phyloP scores from a whole-genome alignment of 2,888 invertebrate species.

The Stenchaetothrips biformis region DNA sequence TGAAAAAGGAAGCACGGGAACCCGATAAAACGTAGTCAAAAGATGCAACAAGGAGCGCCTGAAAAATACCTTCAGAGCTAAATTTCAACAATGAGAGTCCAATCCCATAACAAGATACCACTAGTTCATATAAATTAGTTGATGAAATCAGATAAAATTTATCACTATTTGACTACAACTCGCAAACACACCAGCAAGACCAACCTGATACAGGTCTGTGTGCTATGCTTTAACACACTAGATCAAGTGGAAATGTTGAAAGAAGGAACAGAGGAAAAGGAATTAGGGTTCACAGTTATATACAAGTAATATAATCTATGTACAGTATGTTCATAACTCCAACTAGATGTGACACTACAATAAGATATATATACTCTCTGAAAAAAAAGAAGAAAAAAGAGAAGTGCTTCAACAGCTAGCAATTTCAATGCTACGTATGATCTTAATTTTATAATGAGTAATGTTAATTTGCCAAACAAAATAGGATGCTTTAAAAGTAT shows the following conservation, averaged over 20 bases:
- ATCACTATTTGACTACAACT: background rate
- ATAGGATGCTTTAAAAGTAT: background rate
- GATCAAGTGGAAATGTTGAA: conserved; percentile 19
- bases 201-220: too few relatives aligned
- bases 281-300: conserved; percentile 1
- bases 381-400: background rate
- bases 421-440: background rate
- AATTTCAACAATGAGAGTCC: too few relatives aligned
- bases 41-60: background rate
- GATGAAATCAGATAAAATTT: background rate
- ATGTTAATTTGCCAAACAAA: background rate
- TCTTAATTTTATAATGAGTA: background rate
- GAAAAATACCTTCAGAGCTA: background rate
- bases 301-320: conserved; percentile 12
- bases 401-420: background rate
- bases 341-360: conserved; percentile 18
- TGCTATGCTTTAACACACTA: background rate
- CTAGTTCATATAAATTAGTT: background rate
- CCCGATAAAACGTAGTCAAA: background rate
- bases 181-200: too few relatives aligned
- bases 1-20: background rate
- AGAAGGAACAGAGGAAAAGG: background rate
- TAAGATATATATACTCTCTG: background rate
- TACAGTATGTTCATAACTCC: conserved; percentile 13
- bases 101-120: too few relatives aligned